Conservation (phyloP, 2,113 vertebrate species). For the Gymnorhina tibicen region DNA sequence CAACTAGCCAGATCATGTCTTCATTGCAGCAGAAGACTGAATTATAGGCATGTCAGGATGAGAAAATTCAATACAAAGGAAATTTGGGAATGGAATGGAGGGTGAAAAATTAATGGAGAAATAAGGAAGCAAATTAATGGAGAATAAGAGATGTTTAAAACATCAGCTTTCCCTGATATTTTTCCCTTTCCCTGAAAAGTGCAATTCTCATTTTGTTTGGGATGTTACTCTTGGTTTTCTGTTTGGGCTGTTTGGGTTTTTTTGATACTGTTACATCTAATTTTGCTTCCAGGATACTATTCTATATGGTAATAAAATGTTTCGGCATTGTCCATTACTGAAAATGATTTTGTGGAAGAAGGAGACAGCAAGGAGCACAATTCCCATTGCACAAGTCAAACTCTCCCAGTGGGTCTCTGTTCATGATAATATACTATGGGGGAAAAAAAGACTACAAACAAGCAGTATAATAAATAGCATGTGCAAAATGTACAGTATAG, state of each 20-base stretch:
- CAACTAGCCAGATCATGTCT: not conserved
- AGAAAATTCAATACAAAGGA: not conserved
- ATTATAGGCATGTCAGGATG: not conserved
- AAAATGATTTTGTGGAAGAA: conserved; percentile 9
- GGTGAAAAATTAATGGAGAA: not conserved
- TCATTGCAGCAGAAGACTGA: not conserved
- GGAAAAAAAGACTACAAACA: not conserved
- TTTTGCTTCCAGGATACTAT: not conserved
- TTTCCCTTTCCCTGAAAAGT: not conserved
- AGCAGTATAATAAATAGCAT: conserved; percentile 42
- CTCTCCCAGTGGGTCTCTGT: not conserved
- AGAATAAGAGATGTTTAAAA: not conserved
- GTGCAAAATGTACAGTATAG: conserved; percentile 20
- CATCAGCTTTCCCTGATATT: not conserved
- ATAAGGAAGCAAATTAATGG: not conserved
- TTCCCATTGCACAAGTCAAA: not conserved
- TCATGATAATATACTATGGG: conserved; percentile 5
- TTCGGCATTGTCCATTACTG: not conserved
- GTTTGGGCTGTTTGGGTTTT: not conserved
- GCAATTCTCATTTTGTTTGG: not conserved
- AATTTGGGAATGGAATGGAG: not conserved
- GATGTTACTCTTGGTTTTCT: not conserved
- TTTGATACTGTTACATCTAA: not conserved
- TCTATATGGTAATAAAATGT: not conserved
- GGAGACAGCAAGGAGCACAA: not conserved